phyloP scores from a whole-genome alignment of 2,888 invertebrate genomes.

The Enoplolaimus lenunculus region DNA sequence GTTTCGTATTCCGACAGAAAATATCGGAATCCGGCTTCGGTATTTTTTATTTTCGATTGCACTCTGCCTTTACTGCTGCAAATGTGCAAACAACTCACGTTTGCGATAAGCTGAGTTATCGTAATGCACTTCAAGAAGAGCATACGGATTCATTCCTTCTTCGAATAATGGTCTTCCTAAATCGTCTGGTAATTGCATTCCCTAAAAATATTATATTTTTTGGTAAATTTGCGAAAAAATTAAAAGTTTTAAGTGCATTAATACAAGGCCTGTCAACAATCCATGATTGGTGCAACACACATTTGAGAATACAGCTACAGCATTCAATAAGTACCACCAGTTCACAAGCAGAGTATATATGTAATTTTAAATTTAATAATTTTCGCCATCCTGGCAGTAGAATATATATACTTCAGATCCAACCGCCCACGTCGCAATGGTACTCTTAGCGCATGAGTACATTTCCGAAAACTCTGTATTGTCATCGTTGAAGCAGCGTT shows the following conservation, averaged over 20 bases:
- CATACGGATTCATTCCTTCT: neutral
- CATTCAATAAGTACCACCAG: no score
- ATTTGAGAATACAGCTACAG: no score
- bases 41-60: no score
- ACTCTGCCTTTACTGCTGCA: no score
- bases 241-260: neutral
- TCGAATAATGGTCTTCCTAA: neutral
- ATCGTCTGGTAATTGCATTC: neutral
- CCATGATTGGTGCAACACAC: no score
- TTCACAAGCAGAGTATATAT: no score
- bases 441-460: neutral
- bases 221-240: neutral
- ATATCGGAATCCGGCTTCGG: no score
- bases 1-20: no score
- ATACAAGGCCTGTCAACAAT: no score
- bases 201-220: neutral
- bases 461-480: neutral
- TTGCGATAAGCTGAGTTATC: slow-evolving; percentile 5
- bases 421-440: neutral
- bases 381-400: no score
- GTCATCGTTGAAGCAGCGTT: neutral
- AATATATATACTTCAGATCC: neutral
- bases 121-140: slow-evolving; percentile 7
- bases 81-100: no score
- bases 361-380: no score